phyloP scores from a whole-genome alignment of 2,113 vertebrate species.

The Corythoichthys intestinalis region DNA sequence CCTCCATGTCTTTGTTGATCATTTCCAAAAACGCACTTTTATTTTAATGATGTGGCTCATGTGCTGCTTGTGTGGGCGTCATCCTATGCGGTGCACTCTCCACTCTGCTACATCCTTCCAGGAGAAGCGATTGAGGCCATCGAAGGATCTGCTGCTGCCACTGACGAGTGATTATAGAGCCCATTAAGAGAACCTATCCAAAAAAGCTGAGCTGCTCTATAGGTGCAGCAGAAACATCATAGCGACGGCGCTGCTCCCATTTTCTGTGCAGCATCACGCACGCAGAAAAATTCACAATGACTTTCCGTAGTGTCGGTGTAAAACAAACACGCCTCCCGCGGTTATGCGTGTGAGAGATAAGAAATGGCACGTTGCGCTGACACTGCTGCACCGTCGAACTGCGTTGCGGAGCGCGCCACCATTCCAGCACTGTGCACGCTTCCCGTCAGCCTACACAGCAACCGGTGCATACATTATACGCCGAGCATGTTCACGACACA shows the following conservation, averaged over 20 bases:
- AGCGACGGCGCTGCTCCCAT: conserved; percentile 17
- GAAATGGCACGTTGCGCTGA: conserved; percentile 46
- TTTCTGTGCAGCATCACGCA: conserved; percentile 18
- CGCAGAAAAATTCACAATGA: conserved; percentile 24
- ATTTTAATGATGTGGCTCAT: conserved; percentile 62
- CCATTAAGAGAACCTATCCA: conserved; percentile 3
- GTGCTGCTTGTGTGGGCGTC: conserved; percentile 61
- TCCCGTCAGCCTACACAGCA: conserved; percentile 62
- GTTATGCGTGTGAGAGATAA: conserved; percentile 28
- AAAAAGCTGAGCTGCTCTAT: conserved; percentile 18
- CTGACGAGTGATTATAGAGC: conserved; percentile 15
- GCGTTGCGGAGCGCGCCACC: conserved; percentile 60
- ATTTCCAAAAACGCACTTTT: conserved; percentile 39
- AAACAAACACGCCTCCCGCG: conserved; percentile 16
- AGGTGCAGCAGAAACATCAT: conserved; percentile 11
- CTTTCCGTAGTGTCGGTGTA: conserved; percentile 38
- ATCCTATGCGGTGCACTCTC: conserved; percentile 56
- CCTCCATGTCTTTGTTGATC: conserved; percentile 39
- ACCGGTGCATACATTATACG: conserved; percentile 49
- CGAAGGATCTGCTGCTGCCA: conserved; percentile 24
- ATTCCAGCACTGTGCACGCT: conserved; percentile 64
- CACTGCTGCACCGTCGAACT: conserved; percentile 31
- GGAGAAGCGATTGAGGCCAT: conserved; percentile 51
- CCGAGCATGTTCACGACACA: conserved; percentile 37
- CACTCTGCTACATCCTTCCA: conserved; percentile 49